Evolutionary conservation across 1,140 invertebrate genomes (phyloP).

Genomic region (Leguminivora glycinivorella): DNA sequence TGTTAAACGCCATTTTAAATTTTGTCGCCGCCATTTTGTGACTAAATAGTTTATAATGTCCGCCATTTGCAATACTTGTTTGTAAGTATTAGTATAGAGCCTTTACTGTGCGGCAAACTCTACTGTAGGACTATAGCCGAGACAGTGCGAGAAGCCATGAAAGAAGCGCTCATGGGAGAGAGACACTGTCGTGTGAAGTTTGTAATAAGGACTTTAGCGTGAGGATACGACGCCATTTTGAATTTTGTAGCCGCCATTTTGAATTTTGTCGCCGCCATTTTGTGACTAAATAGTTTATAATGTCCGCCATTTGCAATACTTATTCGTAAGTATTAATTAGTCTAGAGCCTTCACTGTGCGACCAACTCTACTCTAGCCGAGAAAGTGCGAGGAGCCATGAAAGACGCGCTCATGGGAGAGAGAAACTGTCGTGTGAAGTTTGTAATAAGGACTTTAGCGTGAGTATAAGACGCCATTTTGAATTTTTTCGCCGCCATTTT

Average conservation of each 20-base stretch:
- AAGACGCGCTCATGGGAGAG: conserved; percentile 36
- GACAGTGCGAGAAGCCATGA: conserved; percentile 44
- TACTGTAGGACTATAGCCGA: conserved; percentile 44
- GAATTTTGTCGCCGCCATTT: no score
- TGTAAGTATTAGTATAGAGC: no score
- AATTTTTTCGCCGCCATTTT: not conserved
- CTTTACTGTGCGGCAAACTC: conserved; percentile 33
- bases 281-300: no score
- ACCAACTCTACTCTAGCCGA: conserved; percentile 37
- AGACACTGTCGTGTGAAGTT: not conserved
- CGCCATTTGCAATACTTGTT: no score
- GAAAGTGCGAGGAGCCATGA: conserved; percentile 44
- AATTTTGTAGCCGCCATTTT: no score
- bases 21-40: no score
- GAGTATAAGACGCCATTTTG: conserved; percentile 27
- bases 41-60: no score
- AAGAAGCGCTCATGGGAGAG: conserved; percentile 35
- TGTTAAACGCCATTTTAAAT: no score
- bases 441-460: conserved; percentile 44
- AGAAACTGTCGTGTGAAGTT: conserved; percentile 28
- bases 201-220: conserved; percentile 24
- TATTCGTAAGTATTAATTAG: not conserved
- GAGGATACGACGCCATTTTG: no score
- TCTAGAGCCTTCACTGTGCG: conserved; percentile 35
- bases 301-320: no score